Base-by-base conservation (phyloP, 1,140 invertebrate genomes). In the Halyomorpha halys region DNA sequence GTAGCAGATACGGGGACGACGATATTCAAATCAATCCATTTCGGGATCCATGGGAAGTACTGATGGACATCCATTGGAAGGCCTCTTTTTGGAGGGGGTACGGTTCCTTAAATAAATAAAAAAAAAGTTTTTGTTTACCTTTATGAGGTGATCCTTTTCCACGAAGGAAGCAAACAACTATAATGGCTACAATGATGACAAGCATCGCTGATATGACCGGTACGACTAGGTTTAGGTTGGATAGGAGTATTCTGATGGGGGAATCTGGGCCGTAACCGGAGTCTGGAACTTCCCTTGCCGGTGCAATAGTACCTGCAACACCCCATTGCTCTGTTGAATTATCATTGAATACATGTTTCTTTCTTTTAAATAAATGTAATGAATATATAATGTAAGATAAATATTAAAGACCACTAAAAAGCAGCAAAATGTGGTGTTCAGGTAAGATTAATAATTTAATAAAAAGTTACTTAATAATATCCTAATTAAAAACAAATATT, bases 231-330 rank as follows among this genome's bases (percentile, higher is more conserved):
- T 94, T 92, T 70, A 94, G 81, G 76, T 95, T 92, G 68, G 87
- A 84, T 73, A 90, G 82, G 71, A 91, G 82, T 71, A 89, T 83
- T 81, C 85, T 85, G 77, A 90, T 81, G 68, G 86, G 87, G 76
- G 89, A 86, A 75, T 90, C 87, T 69, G 82, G 80, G 69, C 74
- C 75, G 64, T 72, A 72, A 69, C 73, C 74, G 30, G 68, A 65
- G 72, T 90, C 84, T 70, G 82, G 86, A 68, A 90, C 80, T 75
- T 94, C 88, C 75, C 88, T 85, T 73, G 89, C 86, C 74, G 91
- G 91, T 76, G 90, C 89, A 77, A 94, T 90, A 77, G 91, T 93
- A 84, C 90, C 91, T 94, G 87, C 81, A 90, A 89, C 70, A 71
- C 62, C 65, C 64, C 62, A 39, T 39, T 39, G 34, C 34, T 39